A percentile compares a stretch with the other conserved stretches of the same genome.
Evolutionary conservation across 1,140 invertebrate species (phyloP).

Genomic region (Lepidurus arcticus): DNA sequence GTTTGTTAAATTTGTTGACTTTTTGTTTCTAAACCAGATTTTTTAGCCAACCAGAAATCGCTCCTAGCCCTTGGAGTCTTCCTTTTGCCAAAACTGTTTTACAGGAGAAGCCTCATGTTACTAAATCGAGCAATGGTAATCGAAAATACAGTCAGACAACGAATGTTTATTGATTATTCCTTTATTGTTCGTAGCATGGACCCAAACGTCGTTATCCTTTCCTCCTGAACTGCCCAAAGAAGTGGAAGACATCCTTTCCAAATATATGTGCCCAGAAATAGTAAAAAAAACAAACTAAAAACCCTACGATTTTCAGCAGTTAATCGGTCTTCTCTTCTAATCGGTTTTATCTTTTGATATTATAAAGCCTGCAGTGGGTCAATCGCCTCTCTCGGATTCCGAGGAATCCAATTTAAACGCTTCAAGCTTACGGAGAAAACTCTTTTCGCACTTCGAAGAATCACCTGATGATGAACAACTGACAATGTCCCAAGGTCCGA

Average conservation of each 20-base stretch:
- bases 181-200: constrained; percentile 29
- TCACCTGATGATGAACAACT: background rate
- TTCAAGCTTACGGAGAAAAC: constrained; percentile 30
- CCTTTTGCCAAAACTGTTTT: constrained; percentile 17
- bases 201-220: constrained; percentile 31
- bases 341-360: background rate
- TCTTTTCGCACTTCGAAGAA: constrained; percentile 23
- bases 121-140: constrained; percentile 10
- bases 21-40: background rate
- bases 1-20: background rate
- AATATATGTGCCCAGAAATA: constrained; percentile 27
- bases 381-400: constrained; percentile 22
- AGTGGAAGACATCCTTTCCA: constrained; percentile 32
- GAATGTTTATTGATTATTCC: background rate
- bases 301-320: background rate
- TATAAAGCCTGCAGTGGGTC: constrained; percentile 19
- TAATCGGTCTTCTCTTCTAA: background rate
- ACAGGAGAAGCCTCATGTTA: constrained; percentile 17
- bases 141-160: background rate
- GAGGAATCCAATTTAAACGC: constrained; percentile 30
- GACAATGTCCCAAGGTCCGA: background rate
- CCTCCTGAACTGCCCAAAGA: constrained; percentile 29
- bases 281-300: constrained; percentile 23
- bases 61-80: constrained; percentile 32
- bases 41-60: constrained; percentile 32